Conservation (phyloP, 1,140 invertebrate genomes). For the Lethrus apterus region DNA sequence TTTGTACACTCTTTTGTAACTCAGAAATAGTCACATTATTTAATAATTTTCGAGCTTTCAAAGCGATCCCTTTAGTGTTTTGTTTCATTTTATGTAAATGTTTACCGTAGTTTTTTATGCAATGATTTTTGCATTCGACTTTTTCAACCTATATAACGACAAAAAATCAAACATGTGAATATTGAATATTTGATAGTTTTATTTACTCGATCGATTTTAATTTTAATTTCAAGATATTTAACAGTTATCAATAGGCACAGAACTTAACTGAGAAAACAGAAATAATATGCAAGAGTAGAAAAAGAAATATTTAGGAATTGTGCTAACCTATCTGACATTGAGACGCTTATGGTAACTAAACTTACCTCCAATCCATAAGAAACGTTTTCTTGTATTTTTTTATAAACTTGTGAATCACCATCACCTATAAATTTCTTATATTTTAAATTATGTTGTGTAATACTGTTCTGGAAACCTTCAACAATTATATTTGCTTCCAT, state of each 20-base stretch:
- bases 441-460: background rate
- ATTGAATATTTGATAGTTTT: too few species aligned
- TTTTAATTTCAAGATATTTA: too few species aligned
- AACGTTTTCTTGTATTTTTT: constrained; percentile 6
- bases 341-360: too few species aligned
- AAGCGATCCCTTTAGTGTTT: background rate
- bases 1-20: background rate
- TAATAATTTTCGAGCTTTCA: constrained; percentile 2
- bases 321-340: too few species aligned
- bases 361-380: constrained; percentile 1
- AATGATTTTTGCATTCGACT: constrained; percentile 8
- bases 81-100: constrained; percentile 2
- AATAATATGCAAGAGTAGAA: too few species aligned
- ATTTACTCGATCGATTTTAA: too few species aligned
- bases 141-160: too few species aligned
- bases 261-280: too few species aligned
- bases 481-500: constrained; percentile 3
- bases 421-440: constrained; percentile 8
- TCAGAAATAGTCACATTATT: background rate
- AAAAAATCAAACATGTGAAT: too few species aligned
- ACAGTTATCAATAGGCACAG: too few species aligned
- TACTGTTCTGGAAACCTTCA: background rate
- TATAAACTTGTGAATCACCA: constrained; percentile 5
- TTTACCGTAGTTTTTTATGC: constrained; percentile 10
- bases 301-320: too few species aligned